phyloP scores from a whole-genome alignment of 2,113 vertebrate genomes.

The Condylura cristata region DNA sequence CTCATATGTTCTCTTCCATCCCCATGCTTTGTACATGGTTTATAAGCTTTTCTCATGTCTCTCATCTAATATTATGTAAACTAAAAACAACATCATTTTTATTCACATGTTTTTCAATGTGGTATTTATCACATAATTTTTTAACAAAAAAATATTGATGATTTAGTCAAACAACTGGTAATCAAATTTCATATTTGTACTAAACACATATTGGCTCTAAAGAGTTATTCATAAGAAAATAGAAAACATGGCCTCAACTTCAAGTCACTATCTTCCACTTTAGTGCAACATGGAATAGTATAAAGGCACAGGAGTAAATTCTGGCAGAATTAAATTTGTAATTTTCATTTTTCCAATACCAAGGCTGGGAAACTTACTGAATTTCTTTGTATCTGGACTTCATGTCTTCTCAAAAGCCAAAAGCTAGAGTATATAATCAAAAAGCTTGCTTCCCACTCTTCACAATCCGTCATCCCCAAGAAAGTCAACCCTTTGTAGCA shows the following conservation, averaged over 20 bases:
- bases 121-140: neutral
- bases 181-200: neutral
- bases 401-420: neutral
- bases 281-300: neutral
- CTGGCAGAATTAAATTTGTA: neutral
- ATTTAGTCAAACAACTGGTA: neutral
- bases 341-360: constrained; percentile 19
- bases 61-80: neutral
- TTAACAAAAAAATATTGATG: neutral
- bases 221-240: neutral
- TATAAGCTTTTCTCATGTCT: neutral
- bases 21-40: too few species aligned
- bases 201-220: neutral
- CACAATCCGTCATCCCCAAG: neutral
- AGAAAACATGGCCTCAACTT: neutral
- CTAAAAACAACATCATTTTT: neutral
- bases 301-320: neutral
- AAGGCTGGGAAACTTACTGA: neutral
- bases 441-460: neutral
- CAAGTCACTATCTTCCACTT: neutral
- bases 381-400: constrained; percentile 21
- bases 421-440: neutral
- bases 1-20: neutral
- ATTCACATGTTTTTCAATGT: neutral
- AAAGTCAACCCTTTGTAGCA: neutral